Conservation (phyloP, 2,797 vertebrate genomes). For the Poeciliopsis infans region DNA sequence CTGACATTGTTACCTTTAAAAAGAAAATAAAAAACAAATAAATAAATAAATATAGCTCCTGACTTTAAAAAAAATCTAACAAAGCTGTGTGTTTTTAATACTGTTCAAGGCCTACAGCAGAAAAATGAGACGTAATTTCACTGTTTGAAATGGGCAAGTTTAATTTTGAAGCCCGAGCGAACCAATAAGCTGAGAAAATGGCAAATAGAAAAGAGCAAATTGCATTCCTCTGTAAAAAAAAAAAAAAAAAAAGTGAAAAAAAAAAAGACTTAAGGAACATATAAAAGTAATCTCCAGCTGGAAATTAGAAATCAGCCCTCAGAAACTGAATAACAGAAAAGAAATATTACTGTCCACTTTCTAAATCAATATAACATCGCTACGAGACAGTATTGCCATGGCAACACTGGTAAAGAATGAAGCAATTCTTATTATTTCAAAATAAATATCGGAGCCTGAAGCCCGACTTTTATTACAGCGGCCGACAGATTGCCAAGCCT, state of each 20-base stretch:
- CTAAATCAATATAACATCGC: conserved; percentile 99
- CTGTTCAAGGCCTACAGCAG: conserved; percentile 91
- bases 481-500: conserved; percentile 92
- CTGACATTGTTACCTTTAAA: conserved; percentile 49
- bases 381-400: conserved; percentile 99
- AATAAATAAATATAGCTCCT: conserved; percentile 14
- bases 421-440: conserved; percentile 99
- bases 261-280: conserved; percentile 97
- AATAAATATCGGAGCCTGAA: conserved; percentile 98
- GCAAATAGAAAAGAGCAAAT: conserved; percentile 92
- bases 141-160: conserved; percentile 99
- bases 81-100: conserved; percentile 84
- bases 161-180: conserved; percentile 98
- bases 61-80: conserved; percentile 82
- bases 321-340: conserved; percentile 99
- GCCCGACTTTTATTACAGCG: conserved; percentile 98
- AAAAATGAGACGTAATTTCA: conserved; percentile 95
- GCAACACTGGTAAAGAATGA: conserved; percentile 99
- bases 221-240: conserved; percentile 84
- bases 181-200: conserved; percentile 98
- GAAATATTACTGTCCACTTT: conserved; percentile 99
- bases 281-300: conserved; percentile 99
- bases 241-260: conserved; percentile 81
- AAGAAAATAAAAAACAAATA: conserved; percentile 24
- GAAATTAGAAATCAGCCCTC: conserved; percentile 99